phyloP scores from a whole-genome alignment of 2,797 vertebrate genomes.

The Cyprinella venusta region DNA sequence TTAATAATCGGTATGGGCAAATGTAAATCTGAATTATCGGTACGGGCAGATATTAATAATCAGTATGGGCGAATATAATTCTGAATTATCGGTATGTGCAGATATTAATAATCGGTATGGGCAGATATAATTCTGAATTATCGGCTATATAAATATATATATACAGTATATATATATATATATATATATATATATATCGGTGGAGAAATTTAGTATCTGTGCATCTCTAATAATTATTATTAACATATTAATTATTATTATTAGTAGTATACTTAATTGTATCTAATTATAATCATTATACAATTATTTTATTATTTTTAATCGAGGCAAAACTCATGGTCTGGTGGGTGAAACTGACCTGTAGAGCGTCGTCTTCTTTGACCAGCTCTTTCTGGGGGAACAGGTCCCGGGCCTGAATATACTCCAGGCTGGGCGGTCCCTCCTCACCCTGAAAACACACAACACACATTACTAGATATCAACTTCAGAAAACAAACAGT shows the following conservation, averaged over 20 bases:
- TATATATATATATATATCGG: too few species aligned
- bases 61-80: too few species aligned
- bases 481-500: background rate
- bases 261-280: background rate
- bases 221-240: background rate
- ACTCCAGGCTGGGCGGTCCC: slow-evolving; percentile 99
- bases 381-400: slow-evolving; percentile 97
- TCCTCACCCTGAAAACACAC: slow-evolving; percentile 90
- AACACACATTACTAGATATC: background rate
- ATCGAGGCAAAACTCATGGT: background rate
- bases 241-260: background rate
- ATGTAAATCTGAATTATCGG: too few species aligned
- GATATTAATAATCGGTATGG: too few species aligned
- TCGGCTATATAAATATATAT: too few species aligned
- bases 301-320: background rate
- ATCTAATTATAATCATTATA: background rate
- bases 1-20: too few species aligned
- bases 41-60: too few species aligned
- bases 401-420: slow-evolving; percentile 99
- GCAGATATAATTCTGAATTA: too few species aligned
- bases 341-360: slow-evolving; percentile 78
- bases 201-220: too few species aligned
- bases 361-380: slow-evolving; percentile 95
- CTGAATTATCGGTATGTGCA: too few species aligned
- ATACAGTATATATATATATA: too few species aligned